These are phyloP conservation scores for Onchidella celtica DNA, from an alignment of 2,888 invertebrate genomes.

Conservation along the genomic window DNA sequence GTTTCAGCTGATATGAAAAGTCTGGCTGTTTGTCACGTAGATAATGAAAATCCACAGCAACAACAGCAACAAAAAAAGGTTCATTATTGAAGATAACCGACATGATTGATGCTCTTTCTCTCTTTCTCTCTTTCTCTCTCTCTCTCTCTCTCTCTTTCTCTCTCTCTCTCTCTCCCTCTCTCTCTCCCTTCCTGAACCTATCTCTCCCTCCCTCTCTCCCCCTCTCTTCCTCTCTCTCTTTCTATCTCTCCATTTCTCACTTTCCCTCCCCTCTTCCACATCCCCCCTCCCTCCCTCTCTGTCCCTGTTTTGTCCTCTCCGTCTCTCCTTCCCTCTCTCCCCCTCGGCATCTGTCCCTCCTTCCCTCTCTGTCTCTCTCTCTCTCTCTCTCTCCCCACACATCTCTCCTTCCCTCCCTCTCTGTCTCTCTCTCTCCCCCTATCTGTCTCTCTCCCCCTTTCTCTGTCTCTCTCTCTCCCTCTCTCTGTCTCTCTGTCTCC, in stretches of 20 bases:
- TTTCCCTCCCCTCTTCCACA: not conserved
- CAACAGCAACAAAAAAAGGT: too few relatives aligned
- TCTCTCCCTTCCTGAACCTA: not conserved
- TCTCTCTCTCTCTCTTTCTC: not conserved
- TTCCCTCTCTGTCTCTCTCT: not conserved
- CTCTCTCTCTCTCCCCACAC: not conserved
- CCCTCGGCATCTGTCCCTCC: not conserved
- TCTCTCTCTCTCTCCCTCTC: not conserved
- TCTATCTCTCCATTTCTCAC: not conserved
- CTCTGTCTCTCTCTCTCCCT: not conserved
- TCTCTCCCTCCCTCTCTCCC: constrained; percentile 5
- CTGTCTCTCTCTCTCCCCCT: not conserved
- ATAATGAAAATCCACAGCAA: too few relatives aligned
- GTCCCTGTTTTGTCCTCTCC: too few relatives aligned
- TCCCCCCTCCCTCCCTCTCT: not conserved
- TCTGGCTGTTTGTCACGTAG: too few relatives aligned
- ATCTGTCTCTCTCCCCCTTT: not conserved
- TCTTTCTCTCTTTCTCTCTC: not conserved
- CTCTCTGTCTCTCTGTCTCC: not conserved
- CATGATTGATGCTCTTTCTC: not conserved
- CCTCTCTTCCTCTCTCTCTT: not conserved
- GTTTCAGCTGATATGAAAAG: too few relatives aligned
- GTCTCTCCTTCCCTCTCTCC: not conserved
- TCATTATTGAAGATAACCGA: too few relatives aligned
- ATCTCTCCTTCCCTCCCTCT: not conserved